Evolutionary conservation across 2,113 vertebrate species (phyloP), one percentile per base, ranked within the genome.

Genomic region (Protobothrops mucrosquamatus): DNA sequence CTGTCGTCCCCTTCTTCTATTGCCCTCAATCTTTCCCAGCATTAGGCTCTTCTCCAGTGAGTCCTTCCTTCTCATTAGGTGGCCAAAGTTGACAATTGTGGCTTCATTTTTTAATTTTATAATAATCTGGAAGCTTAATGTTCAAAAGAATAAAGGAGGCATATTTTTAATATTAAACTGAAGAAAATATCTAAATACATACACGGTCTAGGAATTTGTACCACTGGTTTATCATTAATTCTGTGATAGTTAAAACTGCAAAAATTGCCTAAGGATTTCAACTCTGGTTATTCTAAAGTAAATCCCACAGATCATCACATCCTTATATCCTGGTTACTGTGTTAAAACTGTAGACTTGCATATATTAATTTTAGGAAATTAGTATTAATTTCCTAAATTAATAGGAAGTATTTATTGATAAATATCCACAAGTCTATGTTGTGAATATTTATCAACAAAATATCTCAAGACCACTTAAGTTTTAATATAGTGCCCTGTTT

Each of bases 111-210:
- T 23, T 0, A 1, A 24, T 92, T 74, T 92, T 69, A 10, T 34
- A 20, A 74, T 74, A n/a, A n/a, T n/a, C n/a, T 81, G 74, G 6
- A 81, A 7, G 34, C 18, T 12, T 87, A 24, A 91, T 92, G 5
- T 57, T 91, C 93, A 93, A 87, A 94, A 55, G 69, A n/a, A 92
- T 88, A 90, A 54, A 61, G 39, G 11, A 39, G 54, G 24, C 15
- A 59, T 54, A 39, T 81, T n/a, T n/a, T 81, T n/a, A 91, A 91
- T n/a, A 74, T 51, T 51, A 56, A 22, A 39, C 54, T 89, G 22
- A 89, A 89, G 54, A 23, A 51, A 55, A 34, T 91, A 26, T 39
- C 34, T 85, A 39, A 43, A 43, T 39, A 22, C 6, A 43, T 39
- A 22, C 2, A 8, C 6, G 0, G 18, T 81, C 69, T 8, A 39